phyloP scores from a whole-genome alignment of 2,888 invertebrate species.

The Branchellion lobata region DNA sequence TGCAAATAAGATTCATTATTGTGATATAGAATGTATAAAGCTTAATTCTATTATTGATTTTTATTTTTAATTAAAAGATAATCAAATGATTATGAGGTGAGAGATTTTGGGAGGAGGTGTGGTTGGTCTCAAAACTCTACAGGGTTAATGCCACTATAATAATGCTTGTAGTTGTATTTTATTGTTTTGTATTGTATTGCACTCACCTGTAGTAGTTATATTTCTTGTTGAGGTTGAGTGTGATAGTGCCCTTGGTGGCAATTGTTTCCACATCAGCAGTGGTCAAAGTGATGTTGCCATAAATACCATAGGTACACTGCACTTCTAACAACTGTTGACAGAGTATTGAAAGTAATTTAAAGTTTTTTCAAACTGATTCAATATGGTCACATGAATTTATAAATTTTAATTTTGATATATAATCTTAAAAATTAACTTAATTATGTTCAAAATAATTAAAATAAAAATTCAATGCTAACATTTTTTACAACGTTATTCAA shows the following conservation, averaged over 20 bases:
- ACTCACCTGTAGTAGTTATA: constrained; percentile 7
- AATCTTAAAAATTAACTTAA: constrained; percentile 4
- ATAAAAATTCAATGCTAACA: constrained; percentile 12
- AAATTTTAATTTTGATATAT: no score
- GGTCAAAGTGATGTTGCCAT: constrained; percentile 27
- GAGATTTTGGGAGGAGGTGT: not conserved
- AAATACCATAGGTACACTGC: constrained; percentile 19
- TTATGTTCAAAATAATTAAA: not conserved
- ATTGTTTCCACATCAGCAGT: constrained; percentile 8
- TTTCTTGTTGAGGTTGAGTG: constrained; percentile 16
- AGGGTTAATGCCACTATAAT: no score
- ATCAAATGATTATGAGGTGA: not conserved
- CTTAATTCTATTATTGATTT: no score
- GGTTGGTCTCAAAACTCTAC: not conserved
- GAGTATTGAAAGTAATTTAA: not conserved
- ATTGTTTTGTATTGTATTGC: not conserved
- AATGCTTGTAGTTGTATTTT: not conserved
- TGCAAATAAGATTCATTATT: no score
- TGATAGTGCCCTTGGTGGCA: not conserved
- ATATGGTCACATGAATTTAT: no score
- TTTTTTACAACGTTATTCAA: constrained; percentile 27
- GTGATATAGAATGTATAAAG: not conserved
- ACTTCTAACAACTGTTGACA: not conserved
- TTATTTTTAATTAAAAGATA: not conserved
- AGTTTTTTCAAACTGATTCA: no score